Conservation (phyloP, 1,140 invertebrate species). For the Fopius arisanus region DNA sequence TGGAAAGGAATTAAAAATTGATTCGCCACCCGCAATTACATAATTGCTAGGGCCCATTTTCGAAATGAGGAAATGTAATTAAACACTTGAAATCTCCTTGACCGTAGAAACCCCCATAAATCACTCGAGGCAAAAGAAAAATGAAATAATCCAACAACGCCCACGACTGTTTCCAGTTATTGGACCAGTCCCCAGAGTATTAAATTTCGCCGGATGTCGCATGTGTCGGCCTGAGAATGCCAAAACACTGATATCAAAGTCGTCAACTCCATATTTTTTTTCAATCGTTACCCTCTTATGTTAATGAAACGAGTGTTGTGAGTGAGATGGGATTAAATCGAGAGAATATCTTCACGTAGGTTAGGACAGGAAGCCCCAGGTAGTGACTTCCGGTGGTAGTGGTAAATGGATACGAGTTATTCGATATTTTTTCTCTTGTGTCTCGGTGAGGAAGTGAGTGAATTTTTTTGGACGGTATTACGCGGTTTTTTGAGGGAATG, state of each 20-base stretch:
- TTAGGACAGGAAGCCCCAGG: not conserved
- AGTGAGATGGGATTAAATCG: not conserved
- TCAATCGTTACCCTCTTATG: not conserved
- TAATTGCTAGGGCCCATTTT: too few species aligned
- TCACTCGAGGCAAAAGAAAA: not conserved
- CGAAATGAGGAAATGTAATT: not conserved
- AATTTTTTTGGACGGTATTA: not conserved
- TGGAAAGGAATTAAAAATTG: too few species aligned
- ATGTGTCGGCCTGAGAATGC: constrained; percentile 13
- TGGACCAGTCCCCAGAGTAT: not conserved
- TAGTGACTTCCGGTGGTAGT: not conserved
- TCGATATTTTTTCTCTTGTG: not conserved
- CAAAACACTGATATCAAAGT: constrained; percentile 4
- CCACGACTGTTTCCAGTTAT: constrained; percentile 17
- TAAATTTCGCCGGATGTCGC: constrained; percentile 23
- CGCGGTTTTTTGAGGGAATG: not conserved
- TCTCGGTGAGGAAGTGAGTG: not conserved
- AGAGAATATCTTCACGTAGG: not conserved
- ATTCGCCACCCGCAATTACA: too few species aligned
- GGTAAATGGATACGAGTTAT: not conserved
- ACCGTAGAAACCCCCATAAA: not conserved
- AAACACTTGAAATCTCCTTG: not conserved
- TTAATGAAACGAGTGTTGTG: not conserved
- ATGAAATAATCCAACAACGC: constrained; percentile 19
- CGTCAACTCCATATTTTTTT: not conserved